Conservation (phyloP, 2,113 vertebrate species). For the Cettia cetti region DNA sequence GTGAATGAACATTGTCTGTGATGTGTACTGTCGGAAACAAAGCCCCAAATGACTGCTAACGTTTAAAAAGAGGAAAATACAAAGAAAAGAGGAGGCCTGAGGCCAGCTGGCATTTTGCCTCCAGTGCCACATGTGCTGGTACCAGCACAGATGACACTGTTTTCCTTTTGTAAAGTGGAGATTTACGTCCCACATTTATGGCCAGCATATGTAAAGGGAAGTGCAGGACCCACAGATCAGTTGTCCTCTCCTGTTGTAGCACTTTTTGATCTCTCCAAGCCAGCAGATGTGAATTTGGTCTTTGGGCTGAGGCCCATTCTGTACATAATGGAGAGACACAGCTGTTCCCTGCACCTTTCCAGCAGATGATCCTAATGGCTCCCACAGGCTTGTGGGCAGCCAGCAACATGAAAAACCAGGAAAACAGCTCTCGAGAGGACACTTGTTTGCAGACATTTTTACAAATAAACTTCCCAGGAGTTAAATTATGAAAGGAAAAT, state of each 20-base stretch:
- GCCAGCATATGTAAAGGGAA: slow-evolving; percentile 17
- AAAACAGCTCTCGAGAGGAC: neutral
- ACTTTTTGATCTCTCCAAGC: slow-evolving; percentile 2
- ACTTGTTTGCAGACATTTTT: slow-evolving; percentile 25
- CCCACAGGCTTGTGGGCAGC: slow-evolving; percentile 13
- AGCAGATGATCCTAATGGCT: neutral
- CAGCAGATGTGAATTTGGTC: slow-evolving; percentile 2
- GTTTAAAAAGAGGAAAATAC: neutral
- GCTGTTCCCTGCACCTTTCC: slow-evolving; percentile 29
- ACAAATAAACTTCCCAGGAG: slow-evolving; percentile 13
- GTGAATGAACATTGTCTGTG: neutral
- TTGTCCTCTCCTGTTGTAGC: neutral
- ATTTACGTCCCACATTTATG: neutral
- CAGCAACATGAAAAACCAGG: slow-evolving; percentile 12
- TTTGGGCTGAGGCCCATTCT: neutral
- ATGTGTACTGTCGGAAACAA: neutral
- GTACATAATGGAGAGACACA: neutral
- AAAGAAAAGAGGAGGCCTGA: neutral
- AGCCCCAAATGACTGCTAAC: neutral
- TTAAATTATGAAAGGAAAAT: neutral
- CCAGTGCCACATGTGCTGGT: neutral
- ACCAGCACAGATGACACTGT: neutral
- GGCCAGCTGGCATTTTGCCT: slow-evolving; percentile 15
- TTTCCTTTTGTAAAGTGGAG: neutral
- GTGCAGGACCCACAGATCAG: neutral